Evolutionary conservation across 2,113 vertebrate species (phyloP), one percentile per base, ranked within the genome.

Genomic region (Leuciscus idus): DNA sequence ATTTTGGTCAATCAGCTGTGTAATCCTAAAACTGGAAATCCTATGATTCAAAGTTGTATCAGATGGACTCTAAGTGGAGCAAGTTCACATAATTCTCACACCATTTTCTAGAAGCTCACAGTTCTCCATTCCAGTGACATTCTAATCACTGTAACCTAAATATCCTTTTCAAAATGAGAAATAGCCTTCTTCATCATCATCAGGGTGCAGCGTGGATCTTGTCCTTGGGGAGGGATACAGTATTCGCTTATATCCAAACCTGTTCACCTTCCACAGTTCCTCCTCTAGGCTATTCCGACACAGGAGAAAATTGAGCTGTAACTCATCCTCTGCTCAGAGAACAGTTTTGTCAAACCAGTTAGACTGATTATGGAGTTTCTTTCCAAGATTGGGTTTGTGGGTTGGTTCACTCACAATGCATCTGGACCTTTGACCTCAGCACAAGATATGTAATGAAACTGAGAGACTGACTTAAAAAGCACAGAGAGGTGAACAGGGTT

Each of bases 291-390:
- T 83, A 87, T 87, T 84, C 72, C 75, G 72, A 70, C 62, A 76
- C 70, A 83, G 48, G 86, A 88, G 89, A 84, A 92, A 88, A 92
- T 89, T 89, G 81, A 89, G 85, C 82, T 82, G 88, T 89, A 91
- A 91, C 84, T 92, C 90, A 88, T 86, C 78, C 68, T 59, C 78
- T 75, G 48, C 79, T 70, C 73, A 66, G 61, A 74, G 75, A 80
- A 86, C 70, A 75, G 64, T 70, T 85, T 87, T 88, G 84, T 90
- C 86, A 90, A 76, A 76, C 62, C 80, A 74, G 81, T 86, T 88
- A 84, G 33, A 75, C 86, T 86, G 88, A 87, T 90, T 88, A 86
- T 81, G 79, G 87, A 87, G 80, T 85, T 75, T 79, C 57, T 76
- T 87, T 80, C 75, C 81, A 75, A 86, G 85, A 73, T 85, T 86